Evolutionary conservation across 2,888 invertebrate species (phyloP), one percentile per base, ranked within the genome.

Genomic region (Hypomecis punctinalis): DNA sequence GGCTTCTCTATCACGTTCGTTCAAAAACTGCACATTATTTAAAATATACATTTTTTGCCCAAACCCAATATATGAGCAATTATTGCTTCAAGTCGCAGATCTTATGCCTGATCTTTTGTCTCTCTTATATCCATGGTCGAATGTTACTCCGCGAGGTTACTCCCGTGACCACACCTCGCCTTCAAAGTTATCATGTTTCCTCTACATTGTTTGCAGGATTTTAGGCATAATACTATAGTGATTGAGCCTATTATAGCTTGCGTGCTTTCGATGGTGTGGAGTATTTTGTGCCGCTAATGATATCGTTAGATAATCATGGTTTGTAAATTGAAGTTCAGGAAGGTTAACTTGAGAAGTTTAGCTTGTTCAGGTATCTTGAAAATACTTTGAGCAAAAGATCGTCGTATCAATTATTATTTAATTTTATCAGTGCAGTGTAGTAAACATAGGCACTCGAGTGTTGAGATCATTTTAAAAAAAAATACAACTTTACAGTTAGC

Each of bases 161-260:
- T 85, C 84, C 87, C 86, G 87, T 85, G 85, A 85, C 86, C 81
- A 75, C 74, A 73, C 78, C 75, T 66, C 75, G 71, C 67, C 71
- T 60, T 63, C 69, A 48, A 65, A 69, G 60, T 57, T 49, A 58
- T 33, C 61, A 60, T 57, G 63, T 65, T 51, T 42, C 66, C 57
- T 68, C 63, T 35, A 46, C 45, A 42, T 46, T 56, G 23, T 45
- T 63, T 54, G 63, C 58, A 60, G 48, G 51, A 61, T 58, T 57
- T 63, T 52, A 58, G 10, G 58, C 53, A 62, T 70, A 71, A 64
- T 43, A 1, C 56, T 36, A 47, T 62, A 11, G 5, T 0, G 5
- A 13, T 35, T 11, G 47, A 46, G 64, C 58, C 13, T 43, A 53
- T 46, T 62, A 7, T 67, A 5, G 63, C 39, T 10, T 69, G 57